A percentile compares a stretch with the other conserved stretches of the same genome.
Evolutionary conservation across 1,140 invertebrate species (phyloP).

Genomic region (Tetragonula clypearis): DNA sequence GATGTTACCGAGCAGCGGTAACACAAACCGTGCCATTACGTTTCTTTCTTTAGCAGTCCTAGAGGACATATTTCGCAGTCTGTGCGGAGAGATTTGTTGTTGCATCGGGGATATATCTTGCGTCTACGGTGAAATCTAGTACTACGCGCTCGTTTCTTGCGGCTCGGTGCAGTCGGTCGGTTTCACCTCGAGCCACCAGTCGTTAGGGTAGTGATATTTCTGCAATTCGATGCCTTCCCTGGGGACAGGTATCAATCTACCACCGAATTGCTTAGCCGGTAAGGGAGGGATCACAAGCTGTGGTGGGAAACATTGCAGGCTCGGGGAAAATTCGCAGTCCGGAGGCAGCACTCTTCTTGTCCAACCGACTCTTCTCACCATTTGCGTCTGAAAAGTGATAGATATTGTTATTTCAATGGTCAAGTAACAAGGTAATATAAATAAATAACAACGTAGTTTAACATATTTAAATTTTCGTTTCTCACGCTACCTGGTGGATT

Average conservation of each 20-base stretch:
- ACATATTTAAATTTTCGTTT: too few relatives aligned
- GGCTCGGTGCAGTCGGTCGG: slow-evolving; percentile 80
- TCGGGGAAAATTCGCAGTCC: slow-evolving; percentile 82
- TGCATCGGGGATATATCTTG: neutral
- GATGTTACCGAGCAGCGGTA: neutral
- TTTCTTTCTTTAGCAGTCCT: neutral
- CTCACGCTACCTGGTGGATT: too few relatives aligned
- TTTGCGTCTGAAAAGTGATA: slow-evolving; percentile 72
- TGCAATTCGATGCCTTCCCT: slow-evolving; percentile 84
- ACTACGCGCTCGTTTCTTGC: slow-evolving; percentile 62
- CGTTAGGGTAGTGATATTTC: slow-evolving; percentile 85
- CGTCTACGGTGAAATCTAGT: neutral
- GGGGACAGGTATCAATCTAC: slow-evolving; percentile 81
- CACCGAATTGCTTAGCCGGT: slow-evolving; percentile 81
- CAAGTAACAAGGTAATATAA: too few relatives aligned
- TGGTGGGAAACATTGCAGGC: slow-evolving; percentile 84
- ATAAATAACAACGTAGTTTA: neutral
- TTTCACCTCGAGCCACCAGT: slow-evolving; percentile 84
- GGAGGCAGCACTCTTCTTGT: slow-evolving; percentile 83
- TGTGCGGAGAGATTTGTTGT: neutral
- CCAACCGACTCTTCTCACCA: slow-evolving; percentile 83
- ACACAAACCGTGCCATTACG: neutral
- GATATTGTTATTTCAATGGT: neutral
- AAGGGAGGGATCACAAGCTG: slow-evolving; percentile 82
- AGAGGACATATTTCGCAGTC: neutral